phyloP scores from a whole-genome alignment of 2,888 invertebrate genomes.

The Pediacus dermestoides region DNA sequence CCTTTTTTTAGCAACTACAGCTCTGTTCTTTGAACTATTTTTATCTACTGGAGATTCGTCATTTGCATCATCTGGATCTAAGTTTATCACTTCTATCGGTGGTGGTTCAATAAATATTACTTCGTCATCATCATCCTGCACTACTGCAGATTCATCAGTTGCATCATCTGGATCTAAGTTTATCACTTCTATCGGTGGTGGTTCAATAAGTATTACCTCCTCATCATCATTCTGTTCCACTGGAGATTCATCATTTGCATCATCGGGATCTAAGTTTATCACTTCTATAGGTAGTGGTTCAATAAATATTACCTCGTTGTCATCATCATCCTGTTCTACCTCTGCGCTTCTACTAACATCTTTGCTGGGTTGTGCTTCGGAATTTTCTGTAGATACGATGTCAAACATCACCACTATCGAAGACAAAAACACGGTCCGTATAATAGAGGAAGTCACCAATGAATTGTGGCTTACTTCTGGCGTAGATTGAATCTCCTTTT shows the following conservation, averaged over 20 bases:
- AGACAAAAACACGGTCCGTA: slow-evolving; percentile 20
- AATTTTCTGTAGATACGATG: slow-evolving; percentile 12
- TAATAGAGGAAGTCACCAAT: no score
- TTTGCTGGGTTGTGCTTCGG: slow-evolving; percentile 17
- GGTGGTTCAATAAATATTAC: slow-evolving; percentile 39
- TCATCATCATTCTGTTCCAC: no score
- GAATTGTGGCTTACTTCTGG: no score
- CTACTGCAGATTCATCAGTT: slow-evolving; percentile 10
- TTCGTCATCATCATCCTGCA: no score
- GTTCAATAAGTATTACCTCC: slow-evolving; percentile 39
- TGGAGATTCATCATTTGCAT: slow-evolving; percentile 14
- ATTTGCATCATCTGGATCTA: slow-evolving; percentile 29
- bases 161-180: slow-evolving; percentile 32
- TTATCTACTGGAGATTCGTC: slow-evolving; percentile 8
- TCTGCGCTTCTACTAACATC: background rate
- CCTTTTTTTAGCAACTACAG: no score
- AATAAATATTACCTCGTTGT: slow-evolving; percentile 36
- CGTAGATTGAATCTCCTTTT: slow-evolving; percentile 10
- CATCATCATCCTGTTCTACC: slow-evolving; percentile 14
- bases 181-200: slow-evolving; percentile 35
- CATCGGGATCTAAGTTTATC: slow-evolving; percentile 33
- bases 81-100: slow-evolving; percentile 34
- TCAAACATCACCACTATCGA: slow-evolving; percentile 22
- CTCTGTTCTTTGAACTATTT: slow-evolving; percentile 15
- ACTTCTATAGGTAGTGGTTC: slow-evolving; percentile 36